A percentile compares a stretch with the other conserved stretches of the same genome.
These are phyloP conservation scores for Poecilia wingei DNA, from an alignment of 2,797 vertebrate species.

Conservation along the genomic window DNA sequence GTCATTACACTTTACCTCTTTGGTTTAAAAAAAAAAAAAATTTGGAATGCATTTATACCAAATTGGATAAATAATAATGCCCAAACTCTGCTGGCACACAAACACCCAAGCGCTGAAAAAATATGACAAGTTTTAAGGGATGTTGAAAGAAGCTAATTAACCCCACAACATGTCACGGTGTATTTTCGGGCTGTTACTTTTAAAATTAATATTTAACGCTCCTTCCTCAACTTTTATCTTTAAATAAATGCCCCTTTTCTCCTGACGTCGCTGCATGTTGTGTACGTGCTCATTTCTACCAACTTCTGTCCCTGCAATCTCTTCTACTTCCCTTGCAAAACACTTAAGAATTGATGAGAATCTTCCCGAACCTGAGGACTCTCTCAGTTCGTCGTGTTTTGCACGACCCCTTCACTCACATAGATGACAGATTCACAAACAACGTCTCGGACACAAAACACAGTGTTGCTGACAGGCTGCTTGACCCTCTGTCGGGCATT, in stretches of 20 bases:
- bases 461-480: conserved; percentile 51
- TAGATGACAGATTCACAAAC: conserved; percentile 57
- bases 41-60: background rate
- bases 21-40: background rate
- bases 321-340: conserved; percentile 22
- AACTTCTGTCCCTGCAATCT: conserved; percentile 13
- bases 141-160: conserved; percentile 33
- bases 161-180: conserved; percentile 1
- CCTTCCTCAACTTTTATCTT: background rate
- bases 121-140: conserved; percentile 13
- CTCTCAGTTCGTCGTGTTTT: conserved; percentile 40
- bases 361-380: conserved; percentile 33
- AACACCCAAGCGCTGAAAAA: background rate
- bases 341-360: conserved; percentile 33
- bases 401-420: conserved; percentile 32
- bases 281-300: background rate
- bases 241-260: background rate
- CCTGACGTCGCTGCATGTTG: background rate
- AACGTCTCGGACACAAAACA: conserved; percentile 11
- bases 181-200: background rate
- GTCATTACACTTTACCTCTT: conserved; percentile 44
- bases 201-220: background rate
- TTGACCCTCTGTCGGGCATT: conserved; percentile 54
- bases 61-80: conserved; percentile 1
- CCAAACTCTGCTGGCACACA: background rate